These are phyloP conservation scores for Pristionchus fissidentatus DNA, from an alignment of 2,888 invertebrate species.

Conservation along the genomic window DNA sequence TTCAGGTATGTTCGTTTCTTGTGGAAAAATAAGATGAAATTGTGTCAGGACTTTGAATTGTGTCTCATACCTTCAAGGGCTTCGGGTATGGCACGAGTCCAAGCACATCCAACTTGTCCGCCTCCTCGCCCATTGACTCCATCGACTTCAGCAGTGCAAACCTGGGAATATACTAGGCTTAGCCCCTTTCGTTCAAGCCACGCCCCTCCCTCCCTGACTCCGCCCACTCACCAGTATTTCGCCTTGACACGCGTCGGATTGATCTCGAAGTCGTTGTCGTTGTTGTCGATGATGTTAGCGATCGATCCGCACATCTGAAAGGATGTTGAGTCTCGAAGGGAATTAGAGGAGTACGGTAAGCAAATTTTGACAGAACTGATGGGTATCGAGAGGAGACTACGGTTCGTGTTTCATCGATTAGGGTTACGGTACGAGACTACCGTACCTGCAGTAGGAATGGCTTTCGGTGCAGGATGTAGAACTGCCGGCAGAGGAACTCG, in stretches of 20 bases:
- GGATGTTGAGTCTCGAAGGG: no score
- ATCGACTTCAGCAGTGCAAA: slow-evolving; percentile 93
- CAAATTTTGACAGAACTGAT: no score
- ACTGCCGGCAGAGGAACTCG: slow-evolving; percentile 97
- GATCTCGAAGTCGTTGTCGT: slow-evolving; percentile 83
- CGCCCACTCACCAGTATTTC: slow-evolving; percentile 56
- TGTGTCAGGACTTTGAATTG: not conserved
- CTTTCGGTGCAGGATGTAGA: slow-evolving; percentile 96
- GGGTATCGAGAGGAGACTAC: no score
- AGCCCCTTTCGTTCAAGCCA: no score
- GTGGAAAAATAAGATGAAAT: no score
- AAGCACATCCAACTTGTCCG: slow-evolving; percentile 90
- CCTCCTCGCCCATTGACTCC: slow-evolving; percentile 80
- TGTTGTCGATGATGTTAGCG: slow-evolving; percentile 91
- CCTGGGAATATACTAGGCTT: slow-evolving; percentile 76
- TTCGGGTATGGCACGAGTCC: slow-evolving; percentile 72
- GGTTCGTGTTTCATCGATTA: not conserved
- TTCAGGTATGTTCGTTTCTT: not conserved
- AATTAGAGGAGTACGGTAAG: no score
- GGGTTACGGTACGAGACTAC: not conserved
- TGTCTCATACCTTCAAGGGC: slow-evolving; percentile 62
- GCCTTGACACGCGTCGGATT: slow-evolving; percentile 89
- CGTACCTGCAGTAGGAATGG: slow-evolving; percentile 91
- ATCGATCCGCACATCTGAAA: slow-evolving; percentile 93
- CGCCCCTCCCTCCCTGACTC: not conserved